Evolutionary conservation across 2,888 invertebrate genomes (phyloP), one percentile per base, ranked within the genome.

Genomic region (Disparrhopalites patrizii): DNA sequence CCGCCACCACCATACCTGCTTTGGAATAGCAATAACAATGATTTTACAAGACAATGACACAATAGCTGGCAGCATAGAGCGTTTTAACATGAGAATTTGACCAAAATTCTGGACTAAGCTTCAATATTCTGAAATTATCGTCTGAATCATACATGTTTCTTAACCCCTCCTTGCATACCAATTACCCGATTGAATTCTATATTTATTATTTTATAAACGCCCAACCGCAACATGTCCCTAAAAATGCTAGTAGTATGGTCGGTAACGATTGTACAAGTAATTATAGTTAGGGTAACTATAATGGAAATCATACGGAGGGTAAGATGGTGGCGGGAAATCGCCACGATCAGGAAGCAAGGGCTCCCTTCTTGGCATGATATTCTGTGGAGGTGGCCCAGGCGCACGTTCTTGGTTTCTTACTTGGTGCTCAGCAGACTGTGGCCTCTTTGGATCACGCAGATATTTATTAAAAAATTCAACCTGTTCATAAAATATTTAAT

Each of bases 401-500:
- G 72, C 66, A 52, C 75, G 72, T 67, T 76, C 74, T 68, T 74
- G 65, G 65, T 73, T 67, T 20, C 30, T 40, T 47, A 71, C 70
- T 47, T 67, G 64, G 77, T 1, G 80, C 79, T 65, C 81, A 78
- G 94, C 90, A 74, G 96, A 83, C 80, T 93, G 91, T 8, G 98
- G 98, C 54, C 98, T 85, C 76, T 95, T 94, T 3, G 93, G 90
- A 82, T 99, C 99, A 74, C 87, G 85, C 76, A 87, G 77, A 82
- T 97, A 99, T 80, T 96, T 96, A 81, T 99, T 99, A 82, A 97
- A 99, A 81, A 94, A 99, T 76, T 93, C 87, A 65, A 96, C 84
- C 84, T 84, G 71, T n/a, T 36, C 8, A 50, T 50, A 15, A 18
- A 7, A 30, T n/a, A 27, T 18, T 10, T n/a, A 3, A 20, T 13